Evolutionary conservation across 2,797 vertebrate species (phyloP).

Genomic region (Echiichthys vipera): DNA sequence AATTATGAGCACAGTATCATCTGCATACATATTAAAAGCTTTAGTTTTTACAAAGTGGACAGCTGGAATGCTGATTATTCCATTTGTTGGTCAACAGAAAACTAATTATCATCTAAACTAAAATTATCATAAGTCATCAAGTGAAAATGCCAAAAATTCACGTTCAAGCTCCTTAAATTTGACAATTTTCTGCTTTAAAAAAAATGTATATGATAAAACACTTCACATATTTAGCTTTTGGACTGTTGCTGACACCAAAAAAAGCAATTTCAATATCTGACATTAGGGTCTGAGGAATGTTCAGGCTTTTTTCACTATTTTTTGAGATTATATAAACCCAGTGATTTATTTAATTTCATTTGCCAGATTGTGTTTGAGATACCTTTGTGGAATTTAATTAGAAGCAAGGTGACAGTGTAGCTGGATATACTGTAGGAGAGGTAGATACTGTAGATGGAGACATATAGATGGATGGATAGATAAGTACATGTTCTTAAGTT

Average conservation of each 20-base stretch:
- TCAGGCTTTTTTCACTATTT: background rate
- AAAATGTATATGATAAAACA: background rate
- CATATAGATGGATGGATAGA: constrained; percentile 22
- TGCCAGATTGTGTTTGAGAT: background rate
- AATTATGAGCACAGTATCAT: background rate
- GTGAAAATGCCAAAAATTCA: background rate
- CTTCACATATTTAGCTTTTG: background rate
- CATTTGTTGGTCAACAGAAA: constrained; percentile 14
- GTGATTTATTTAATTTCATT: background rate
- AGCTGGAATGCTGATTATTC: too few species aligned
- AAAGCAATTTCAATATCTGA: background rate
- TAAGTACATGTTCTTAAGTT: constrained; percentile 21
- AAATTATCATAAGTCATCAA: background rate
- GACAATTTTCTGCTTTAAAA: background rate
- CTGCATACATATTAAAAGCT: background rate
- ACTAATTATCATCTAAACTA: background rate
- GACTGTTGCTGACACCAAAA: background rate
- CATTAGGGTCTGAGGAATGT: background rate
- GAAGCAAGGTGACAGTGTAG: background rate
- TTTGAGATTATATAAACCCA: background rate
- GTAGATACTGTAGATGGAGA: background rate
- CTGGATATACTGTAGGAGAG: background rate
- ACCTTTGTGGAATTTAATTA: constrained; percentile 21
- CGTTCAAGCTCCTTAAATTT: background rate
- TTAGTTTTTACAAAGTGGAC: background rate